A percentile compares a stretch with the other conserved stretches of the same genome.
These are phyloP conservation scores for Tipula vernalis DNA, from an alignment of 2,888 invertebrate species.

Conservation along the genomic window DNA sequence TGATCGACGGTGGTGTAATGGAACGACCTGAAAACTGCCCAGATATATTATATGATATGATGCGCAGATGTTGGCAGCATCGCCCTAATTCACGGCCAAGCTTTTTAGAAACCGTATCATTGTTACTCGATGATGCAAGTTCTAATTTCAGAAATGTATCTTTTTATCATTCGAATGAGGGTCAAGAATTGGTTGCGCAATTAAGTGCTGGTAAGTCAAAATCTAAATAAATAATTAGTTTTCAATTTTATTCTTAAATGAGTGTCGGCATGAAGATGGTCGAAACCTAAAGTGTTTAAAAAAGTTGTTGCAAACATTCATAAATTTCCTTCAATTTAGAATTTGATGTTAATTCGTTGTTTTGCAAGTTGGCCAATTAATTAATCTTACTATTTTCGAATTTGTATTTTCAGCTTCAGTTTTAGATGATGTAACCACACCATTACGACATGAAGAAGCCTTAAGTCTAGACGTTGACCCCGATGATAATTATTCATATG, in stretches of 20 bases:
- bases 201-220: slow-evolving; percentile 24
- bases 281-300: too few species aligned
- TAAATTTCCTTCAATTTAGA: too few species aligned
- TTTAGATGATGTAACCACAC: slow-evolving; percentile 33
- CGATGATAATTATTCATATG: slow-evolving; percentile 25
- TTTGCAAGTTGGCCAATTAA: too few species aligned
- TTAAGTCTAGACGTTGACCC: slow-evolving; percentile 27
- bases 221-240: too few species aligned
- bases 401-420: background rate
- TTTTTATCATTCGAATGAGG: slow-evolving; percentile 52
- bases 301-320: too few species aligned
- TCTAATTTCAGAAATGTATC: slow-evolving; percentile 43
- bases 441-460: slow-evolving; percentile 30
- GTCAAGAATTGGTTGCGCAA: slow-evolving; percentile 42
- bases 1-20: slow-evolving; percentile 87
- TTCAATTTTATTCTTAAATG: too few species aligned
- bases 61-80: slow-evolving; percentile 88
- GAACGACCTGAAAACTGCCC: slow-evolving; percentile 93
- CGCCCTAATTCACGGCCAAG: slow-evolving; percentile 65
- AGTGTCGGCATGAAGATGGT: too few species aligned
- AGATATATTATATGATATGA: slow-evolving; percentile 76
- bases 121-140: slow-evolving; percentile 51
- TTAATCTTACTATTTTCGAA: background rate
- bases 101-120: slow-evolving; percentile 70
- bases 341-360: too few species aligned